phyloP scores from a whole-genome alignment of 1,140 invertebrate genomes.

The Drosophila mojavensis region DNA sequence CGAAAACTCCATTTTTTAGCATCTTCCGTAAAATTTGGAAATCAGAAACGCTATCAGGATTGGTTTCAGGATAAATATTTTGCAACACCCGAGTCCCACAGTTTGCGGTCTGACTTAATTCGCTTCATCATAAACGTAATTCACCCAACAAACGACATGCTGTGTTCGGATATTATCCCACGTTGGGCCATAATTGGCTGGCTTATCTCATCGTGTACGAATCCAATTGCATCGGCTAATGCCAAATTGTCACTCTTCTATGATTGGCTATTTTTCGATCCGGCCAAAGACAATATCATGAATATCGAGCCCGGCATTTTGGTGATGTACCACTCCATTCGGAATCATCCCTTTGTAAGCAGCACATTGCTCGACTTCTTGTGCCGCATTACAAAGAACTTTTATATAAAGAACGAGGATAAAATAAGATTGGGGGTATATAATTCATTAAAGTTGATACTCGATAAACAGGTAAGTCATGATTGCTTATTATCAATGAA shows the following conservation, averaged over 20 bases:
- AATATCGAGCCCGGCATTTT: conserved; percentile 99
- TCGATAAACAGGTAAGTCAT: conserved; percentile 93
- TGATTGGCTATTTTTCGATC: conserved; percentile 98
- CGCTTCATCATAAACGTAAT: conserved; percentile 98
- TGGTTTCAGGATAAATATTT: conserved; percentile 99
- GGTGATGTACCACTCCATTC: conserved; percentile 98
- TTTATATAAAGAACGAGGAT: conserved; percentile 92
- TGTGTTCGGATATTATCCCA: conserved; percentile 99
- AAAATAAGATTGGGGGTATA: conserved; percentile 96
- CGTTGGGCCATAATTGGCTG: conserved; percentile 99
- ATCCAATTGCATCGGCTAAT: conserved; percentile 96
- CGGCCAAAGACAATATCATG: conserved; percentile 99
- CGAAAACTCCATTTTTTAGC: conserved; percentile 97
- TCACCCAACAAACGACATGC: conserved; percentile 98
- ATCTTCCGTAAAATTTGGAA: conserved; percentile 96
- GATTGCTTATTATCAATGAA: neutral
- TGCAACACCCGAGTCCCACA: conserved; percentile 98
- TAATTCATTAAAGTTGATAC: conserved; percentile 95
- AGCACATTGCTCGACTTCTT: conserved; percentile 97
- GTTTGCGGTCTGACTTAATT: conserved; percentile 97
- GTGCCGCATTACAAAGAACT: conserved; percentile 97
- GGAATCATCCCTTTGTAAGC: conserved; percentile 97
- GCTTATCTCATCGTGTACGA: conserved; percentile 98
- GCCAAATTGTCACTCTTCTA: conserved; percentile 98
- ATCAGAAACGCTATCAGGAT: conserved; percentile 98